Conservation (phyloP, 2,113 vertebrate genomes). For the Anguilla rostrata region DNA sequence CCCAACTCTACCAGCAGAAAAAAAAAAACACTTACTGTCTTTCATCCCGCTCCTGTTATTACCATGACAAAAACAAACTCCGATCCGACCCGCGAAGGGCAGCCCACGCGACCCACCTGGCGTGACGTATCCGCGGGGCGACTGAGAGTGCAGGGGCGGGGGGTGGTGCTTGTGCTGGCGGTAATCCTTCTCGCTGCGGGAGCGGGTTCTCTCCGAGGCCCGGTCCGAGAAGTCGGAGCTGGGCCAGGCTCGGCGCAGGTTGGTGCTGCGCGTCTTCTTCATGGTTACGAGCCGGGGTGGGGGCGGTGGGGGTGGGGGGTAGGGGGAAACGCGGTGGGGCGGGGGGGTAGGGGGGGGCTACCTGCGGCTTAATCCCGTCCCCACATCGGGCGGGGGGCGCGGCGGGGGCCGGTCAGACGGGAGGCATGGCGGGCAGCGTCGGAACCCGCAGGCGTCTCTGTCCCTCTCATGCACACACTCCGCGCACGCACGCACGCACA, state of each 20-base stretch:
- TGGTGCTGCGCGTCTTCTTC: constrained; percentile 91
- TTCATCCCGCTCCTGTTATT: not conserved
- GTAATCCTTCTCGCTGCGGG: constrained; percentile 93
- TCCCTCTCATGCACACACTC: constrained; percentile 11
- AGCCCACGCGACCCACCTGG: constrained; percentile 74
- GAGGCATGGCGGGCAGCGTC: constrained; percentile 37
- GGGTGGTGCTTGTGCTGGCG: constrained; percentile 85
- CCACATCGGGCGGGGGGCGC: constrained; percentile 37
- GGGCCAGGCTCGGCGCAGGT: constrained; percentile 86
- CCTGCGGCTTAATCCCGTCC: constrained; percentile 55
- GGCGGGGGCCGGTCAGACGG: constrained; percentile 22
- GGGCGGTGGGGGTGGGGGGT: not conserved
- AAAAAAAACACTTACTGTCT: not conserved
- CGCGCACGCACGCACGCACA: constrained; percentile 15
- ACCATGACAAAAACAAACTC: not conserved
- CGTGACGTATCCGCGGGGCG: constrained; percentile 82
- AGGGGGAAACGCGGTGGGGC: constrained; percentile 5
- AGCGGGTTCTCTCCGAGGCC: constrained; percentile 83
- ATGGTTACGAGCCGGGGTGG: constrained; percentile 58
- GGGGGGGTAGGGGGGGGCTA: constrained; percentile 42
- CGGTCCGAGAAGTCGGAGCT: constrained; percentile 91
- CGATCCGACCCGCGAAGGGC: not conserved
- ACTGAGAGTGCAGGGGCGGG: constrained; percentile 79
- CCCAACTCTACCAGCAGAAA: not conserved
- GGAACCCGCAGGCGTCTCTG: constrained; percentile 53